phyloP scores from a whole-genome alignment of 2,113 vertebrate genomes.

The Rhineura floridana region DNA sequence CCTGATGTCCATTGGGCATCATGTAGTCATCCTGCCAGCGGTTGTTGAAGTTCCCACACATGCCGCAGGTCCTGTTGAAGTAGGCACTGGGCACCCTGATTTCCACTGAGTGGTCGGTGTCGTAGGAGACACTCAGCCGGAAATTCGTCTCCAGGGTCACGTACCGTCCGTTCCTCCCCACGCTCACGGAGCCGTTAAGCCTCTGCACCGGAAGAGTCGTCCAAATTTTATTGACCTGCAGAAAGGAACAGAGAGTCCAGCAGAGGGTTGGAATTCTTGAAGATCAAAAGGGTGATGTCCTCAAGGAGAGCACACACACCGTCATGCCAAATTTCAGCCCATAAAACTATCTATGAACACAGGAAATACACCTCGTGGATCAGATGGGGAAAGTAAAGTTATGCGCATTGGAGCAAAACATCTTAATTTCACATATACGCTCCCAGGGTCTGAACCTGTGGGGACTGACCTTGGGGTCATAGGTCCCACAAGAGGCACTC shows the following conservation, averaged over 20 bases:
- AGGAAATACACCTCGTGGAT: too few species aligned
- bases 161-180: constrained; percentile 69
- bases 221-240: constrained; percentile 81
- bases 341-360: too few species aligned
- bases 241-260: not conserved
- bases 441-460: too few species aligned
- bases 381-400: too few species aligned
- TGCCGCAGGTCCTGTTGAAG: constrained; percentile 79
- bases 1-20: constrained; percentile 66
- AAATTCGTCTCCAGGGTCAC: constrained; percentile 76
- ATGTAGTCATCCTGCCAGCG: constrained; percentile 73
- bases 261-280: too few species aligned
- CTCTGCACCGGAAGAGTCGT: constrained; percentile 77
- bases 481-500: too few species aligned
- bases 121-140: constrained; percentile 75
- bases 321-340: too few species aligned
- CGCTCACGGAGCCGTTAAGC: constrained; percentile 57
- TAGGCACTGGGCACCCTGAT: constrained; percentile 76
- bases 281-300: too few species aligned
- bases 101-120: constrained; percentile 74
- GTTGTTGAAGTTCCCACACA: constrained; percentile 87
- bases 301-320: too few species aligned
- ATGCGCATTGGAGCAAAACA: too few species aligned
- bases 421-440: too few species aligned
- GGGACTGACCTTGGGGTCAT: too few species aligned